phyloP scores from a whole-genome alignment of 2,113 vertebrate species.

The Penelope pileata region DNA sequence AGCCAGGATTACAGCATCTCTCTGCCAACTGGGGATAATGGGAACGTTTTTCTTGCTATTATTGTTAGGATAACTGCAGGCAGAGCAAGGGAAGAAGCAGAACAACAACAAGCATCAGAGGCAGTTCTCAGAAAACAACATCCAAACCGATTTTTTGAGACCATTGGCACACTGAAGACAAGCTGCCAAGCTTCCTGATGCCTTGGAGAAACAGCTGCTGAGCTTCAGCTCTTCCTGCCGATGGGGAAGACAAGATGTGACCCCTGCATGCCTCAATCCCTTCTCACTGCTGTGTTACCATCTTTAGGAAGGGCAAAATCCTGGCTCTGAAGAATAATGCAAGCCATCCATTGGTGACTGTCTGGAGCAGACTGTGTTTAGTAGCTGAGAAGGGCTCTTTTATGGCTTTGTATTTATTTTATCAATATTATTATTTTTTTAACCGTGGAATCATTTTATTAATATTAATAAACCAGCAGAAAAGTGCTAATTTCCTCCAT shows the following conservation, averaged over 20 bases:
- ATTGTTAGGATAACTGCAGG: not conserved
- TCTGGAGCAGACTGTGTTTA: not conserved
- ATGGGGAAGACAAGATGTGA: not conserved
- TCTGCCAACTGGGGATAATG: not conserved
- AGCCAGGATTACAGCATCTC: accelerated
- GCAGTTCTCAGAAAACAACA: not conserved
- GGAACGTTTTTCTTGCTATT: not conserved
- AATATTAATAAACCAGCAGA: constrained; percentile 82
- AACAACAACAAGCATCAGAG: not conserved
- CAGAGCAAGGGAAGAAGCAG: not conserved
- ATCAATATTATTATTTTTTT: constrained; percentile 71
- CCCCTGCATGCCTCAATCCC: not conserved
- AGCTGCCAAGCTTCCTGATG: not conserved
- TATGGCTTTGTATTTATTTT: constrained; percentile 44
- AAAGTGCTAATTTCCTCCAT: constrained; percentile 83
- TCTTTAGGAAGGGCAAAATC: not conserved
- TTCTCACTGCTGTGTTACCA: not conserved
- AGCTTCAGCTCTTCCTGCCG: not conserved
- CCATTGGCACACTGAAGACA: not conserved
- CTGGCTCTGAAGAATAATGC: not conserved
- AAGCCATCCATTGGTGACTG: not conserved
- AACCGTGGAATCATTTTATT: constrained; percentile 76
- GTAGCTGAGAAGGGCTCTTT: constrained; percentile 17
- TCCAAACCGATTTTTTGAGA: not conserved
- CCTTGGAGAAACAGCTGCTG: not conserved